Evolutionary conservation across 92 coral and sea anemone genomes (phyloP), one percentile per base, ranked within the genome.

Genomic region (Nematostella vectensis): DNA sequence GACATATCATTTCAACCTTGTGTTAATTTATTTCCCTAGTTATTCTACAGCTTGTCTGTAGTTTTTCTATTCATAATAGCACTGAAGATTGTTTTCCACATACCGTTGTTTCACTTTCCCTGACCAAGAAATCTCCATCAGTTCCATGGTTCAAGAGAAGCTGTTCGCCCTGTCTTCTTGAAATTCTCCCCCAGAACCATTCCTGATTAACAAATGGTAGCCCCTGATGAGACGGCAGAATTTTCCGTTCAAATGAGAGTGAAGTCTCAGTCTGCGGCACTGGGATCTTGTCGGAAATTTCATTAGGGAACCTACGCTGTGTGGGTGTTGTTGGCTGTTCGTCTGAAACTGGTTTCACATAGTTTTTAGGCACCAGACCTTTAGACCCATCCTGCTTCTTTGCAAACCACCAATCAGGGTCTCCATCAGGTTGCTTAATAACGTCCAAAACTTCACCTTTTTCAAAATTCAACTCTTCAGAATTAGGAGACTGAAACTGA

Each of bases 321-420:
- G 43, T 55, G 31, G 77, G 44, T 25, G 55, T 64, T 1, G 50
- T 33, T 40, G 70, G 54, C 1, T 53, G 79, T 2, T 56, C 43
- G 47, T 81, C 79, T 50, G 76, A 61, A 33, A 81, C 33, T 16
- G 36, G 55, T 39, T 82, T 79, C 26, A 91, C 94, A 68, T 91
- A 91, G 73, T 91, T 91, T 44, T 83, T 88, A 4, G 98, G 98
- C 29, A 91, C 98, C 33, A 91, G 77, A 11, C 96, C 98, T 13
- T 3, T 67, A 0, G 73, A 73, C 6, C 98, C 98, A 65, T 86
- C 96, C 47, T 69, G 69, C 61, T 82, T 91, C 51, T 74, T 65
- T 2, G 98, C 98, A 23, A 61, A 61, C 98, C 98, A 91, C 98
- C 98, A 91, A 19, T 91, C 98, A 0, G 98, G 98, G 57, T 91